Conservation (phyloP, 2,113 vertebrate species). For the Rhynchopsitta pachyrhyncha region DNA sequence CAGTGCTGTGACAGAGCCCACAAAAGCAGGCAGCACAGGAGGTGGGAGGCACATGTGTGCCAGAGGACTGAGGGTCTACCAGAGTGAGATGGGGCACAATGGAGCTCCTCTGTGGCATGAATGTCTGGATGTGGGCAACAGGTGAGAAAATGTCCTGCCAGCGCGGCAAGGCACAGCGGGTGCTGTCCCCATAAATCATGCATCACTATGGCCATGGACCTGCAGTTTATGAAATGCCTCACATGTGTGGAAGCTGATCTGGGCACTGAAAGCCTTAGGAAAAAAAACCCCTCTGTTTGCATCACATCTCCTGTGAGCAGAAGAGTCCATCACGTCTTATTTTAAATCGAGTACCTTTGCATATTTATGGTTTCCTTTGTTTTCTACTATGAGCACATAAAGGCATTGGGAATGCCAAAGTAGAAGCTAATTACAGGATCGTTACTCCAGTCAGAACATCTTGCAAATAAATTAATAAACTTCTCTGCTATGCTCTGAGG, state of each 20-base stretch:
- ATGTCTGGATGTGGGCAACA: accelerated
- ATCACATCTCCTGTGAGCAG: neutral
- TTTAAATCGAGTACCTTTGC: neutral
- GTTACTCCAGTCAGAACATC: neutral
- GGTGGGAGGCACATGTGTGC: neutral
- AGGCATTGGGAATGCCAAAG: neutral
- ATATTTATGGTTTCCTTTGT: neutral
- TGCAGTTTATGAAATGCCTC: neutral
- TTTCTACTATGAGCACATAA: neutral
- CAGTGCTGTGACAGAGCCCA: neutral
- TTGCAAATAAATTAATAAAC: slow-evolving; percentile 8
- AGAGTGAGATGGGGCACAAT: accelerated
- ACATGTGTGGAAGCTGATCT: neutral
- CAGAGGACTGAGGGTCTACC: neutral
- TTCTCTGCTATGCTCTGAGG: neutral
- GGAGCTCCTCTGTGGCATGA: neutral
- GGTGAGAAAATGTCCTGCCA: neutral
- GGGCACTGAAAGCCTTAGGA: neutral
- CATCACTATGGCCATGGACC: neutral
- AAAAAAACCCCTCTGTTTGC: neutral
- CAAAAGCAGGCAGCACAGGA: neutral
- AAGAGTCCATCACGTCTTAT: neutral
- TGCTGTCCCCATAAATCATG: neutral
- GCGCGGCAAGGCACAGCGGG: neutral
- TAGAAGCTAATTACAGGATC: neutral